Evolutionary conservation across 1,140 invertebrate genomes (phyloP).

Genomic region (Drusus annulatus): DNA sequence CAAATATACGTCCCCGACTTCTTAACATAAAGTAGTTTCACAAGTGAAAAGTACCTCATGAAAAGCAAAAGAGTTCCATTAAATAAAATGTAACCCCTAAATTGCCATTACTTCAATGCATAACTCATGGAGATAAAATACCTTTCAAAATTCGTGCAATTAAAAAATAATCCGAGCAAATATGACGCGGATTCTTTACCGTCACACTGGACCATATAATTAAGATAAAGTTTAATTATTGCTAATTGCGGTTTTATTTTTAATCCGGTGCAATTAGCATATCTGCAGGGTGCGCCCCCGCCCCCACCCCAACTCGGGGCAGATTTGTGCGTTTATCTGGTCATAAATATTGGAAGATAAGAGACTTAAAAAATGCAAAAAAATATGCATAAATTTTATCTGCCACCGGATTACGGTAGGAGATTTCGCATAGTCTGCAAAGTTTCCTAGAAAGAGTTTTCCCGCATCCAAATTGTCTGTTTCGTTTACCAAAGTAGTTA

Average conservation of each 20-base stretch:
- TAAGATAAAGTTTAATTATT: slow-evolving; percentile 61
- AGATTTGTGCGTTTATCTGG: slow-evolving; percentile 58
- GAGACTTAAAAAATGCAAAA: slow-evolving; percentile 51
- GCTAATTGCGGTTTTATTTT: slow-evolving; percentile 60
- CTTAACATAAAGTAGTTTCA: no score
- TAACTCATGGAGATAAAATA: no score
- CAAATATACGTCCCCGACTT: no score
- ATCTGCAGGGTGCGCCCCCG: slow-evolving; percentile 47
- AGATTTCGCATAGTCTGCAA: slow-evolving; percentile 46
- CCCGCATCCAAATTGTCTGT: slow-evolving; percentile 38
- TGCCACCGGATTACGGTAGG: slow-evolving; percentile 47
- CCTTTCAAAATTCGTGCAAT: slow-evolving; percentile 38
- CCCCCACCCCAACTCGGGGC: slow-evolving; percentile 29
- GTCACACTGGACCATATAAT: slow-evolving; percentile 48
- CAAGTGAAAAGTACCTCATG: no score
- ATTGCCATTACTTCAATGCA: no score
- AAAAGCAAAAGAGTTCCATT: no score
- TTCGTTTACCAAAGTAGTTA: slow-evolving; percentile 30
- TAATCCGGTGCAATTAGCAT: slow-evolving; percentile 58
- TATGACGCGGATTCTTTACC: slow-evolving; percentile 6
- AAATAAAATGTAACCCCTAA: no score
- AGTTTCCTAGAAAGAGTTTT: slow-evolving; percentile 50
- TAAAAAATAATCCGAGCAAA: slow-evolving; percentile 39
- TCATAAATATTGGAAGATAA: slow-evolving; percentile 59
- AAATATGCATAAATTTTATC: slow-evolving; percentile 53